These are phyloP conservation scores for Ormyrus thymus DNA, from an alignment of 2,888 invertebrate genomes.

Conservation along the genomic window DNA sequence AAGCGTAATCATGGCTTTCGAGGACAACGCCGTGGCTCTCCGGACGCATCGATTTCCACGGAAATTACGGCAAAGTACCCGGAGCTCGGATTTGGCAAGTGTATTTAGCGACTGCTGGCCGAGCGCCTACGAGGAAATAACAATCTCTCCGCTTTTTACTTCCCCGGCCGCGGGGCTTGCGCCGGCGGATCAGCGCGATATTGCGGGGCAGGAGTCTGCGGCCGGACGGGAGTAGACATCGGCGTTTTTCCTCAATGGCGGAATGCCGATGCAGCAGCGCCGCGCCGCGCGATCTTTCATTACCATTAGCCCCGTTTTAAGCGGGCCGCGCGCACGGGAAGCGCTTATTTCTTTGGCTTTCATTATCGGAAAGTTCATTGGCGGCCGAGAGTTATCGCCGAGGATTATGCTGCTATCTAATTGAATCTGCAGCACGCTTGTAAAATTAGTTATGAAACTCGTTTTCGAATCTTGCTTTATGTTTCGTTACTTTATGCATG, in stretches of 20 bases:
- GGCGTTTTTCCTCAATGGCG: constrained; percentile 12
- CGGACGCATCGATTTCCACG: constrained; percentile 47
- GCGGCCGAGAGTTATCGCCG: not conserved
- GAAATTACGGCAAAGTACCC: constrained; percentile 45
- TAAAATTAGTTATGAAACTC: too few species aligned
- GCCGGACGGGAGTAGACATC: constrained; percentile 2
- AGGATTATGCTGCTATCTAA: not conserved
- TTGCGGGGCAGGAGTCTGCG: not conserved
- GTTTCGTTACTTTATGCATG: too few species aligned
- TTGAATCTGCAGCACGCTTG: not conserved
- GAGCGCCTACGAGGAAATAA: constrained; percentile 40
- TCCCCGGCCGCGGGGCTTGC: not conserved
- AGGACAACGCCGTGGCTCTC: constrained; percentile 31
- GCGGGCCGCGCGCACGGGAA: not conserved
- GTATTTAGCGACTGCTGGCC: constrained; percentile 43
- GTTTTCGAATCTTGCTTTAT: too few species aligned
- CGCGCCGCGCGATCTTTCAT: constrained; percentile 23
- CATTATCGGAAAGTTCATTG: not conserved
- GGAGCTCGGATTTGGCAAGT: constrained; percentile 37
- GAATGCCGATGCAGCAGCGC: constrained; percentile 2
- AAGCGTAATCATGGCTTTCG: constrained; percentile 53
- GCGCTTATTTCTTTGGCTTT: constrained; percentile 6
- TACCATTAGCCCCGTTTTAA: constrained; percentile 26
- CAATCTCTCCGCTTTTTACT: constrained; percentile 31
- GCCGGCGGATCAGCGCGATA: too few species aligned